These are phyloP conservation scores for Nezara viridula DNA, from an alignment of 2,888 invertebrate genomes.

Conservation along the genomic window DNA sequence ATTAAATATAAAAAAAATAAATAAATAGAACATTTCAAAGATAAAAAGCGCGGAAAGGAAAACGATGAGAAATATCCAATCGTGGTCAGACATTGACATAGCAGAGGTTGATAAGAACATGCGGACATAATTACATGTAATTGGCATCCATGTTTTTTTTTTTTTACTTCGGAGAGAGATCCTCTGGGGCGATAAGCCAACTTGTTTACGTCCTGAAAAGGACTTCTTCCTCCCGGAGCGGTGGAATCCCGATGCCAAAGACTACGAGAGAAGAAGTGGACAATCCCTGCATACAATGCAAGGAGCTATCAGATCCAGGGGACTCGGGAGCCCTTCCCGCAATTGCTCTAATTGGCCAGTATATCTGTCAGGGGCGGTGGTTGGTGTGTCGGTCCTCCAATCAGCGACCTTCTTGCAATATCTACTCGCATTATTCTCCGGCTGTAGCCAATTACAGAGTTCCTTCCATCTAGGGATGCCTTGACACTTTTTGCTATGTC, in stretches of 20 bases:
- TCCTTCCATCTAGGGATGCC: background rate
- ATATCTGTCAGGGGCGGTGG: slow-evolving; percentile 34
- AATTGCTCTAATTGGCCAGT: slow-evolving; percentile 29
- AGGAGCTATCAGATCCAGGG: background rate
- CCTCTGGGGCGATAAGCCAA: background rate
- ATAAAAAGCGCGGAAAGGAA: background rate
- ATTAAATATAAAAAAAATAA: background rate
- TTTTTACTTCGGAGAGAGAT: background rate
- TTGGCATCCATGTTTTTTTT: slow-evolving; percentile 26
- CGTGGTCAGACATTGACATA: background rate
- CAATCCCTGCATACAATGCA: slow-evolving; percentile 29
- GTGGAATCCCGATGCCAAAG: background rate
- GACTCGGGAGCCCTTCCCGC: background rate
- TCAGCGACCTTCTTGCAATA: background rate
- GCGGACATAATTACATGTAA: slow-evolving; percentile 1
- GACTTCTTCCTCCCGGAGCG: background rate
- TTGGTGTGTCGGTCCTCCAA: background rate
- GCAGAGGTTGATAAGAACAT: background rate
- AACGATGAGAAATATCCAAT: background rate
- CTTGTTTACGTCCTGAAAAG: slow-evolving; percentile 16
- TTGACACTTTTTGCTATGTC: background rate
- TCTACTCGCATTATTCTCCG: background rate
- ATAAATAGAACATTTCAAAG: background rate
- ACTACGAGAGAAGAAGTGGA: background rate
- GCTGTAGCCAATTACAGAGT: background rate